Base-by-base conservation (phyloP, 2,797 vertebrate genomes). In the Neosilurus hyrtlii region DNA sequence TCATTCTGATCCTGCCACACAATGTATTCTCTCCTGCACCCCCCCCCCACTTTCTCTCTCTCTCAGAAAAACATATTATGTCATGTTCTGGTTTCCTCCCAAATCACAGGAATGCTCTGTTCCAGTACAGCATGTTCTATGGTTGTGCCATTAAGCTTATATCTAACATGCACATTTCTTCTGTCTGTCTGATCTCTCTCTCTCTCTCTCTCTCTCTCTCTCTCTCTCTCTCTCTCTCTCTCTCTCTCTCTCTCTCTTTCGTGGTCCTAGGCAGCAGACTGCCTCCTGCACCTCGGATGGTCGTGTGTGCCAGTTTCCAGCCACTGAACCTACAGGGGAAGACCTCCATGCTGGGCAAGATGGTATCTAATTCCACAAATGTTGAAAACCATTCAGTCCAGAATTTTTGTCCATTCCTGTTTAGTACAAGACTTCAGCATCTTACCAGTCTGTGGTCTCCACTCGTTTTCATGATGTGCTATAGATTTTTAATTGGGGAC, bases 231-330 rank as follows among this genome's bases (percentile, higher is more conserved):
- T 82, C 22, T 74, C 37, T 80, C 57, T 83, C 24, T 82, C 62
- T 20, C 81, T 82, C 54, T 63, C 83, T 43, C 35, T 63, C 22
- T 86, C 35, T n/a, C n/a, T n/a, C n/a, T n/a, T n/a, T n/a, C n/a
- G n/a, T n/a, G n/a, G n/a, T 76, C 65, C 51, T 88, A 96, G 94
- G 86, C 75, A 85, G 84, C 16, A 85, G 87, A 51, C 15, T 75
- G 16, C 81, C 61, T 43, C 70, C 85, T 30, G 71, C 90, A 24
- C 92, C 93, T 70, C 91, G 95, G 85, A 90, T 94, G 88, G 91
- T 91, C 0, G 91, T 95, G 3, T 99, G 95, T 72, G 96, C 96
- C 80, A 94, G 86, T 86, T 96, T 93, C 89, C 90, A 91, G 79
- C 92, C 94, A 16, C 90, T 95, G 67, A 91, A 94, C 84, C 91